phyloP scores from a whole-genome alignment of 1,140 invertebrate genomes.

The Calycopis cecrops region DNA sequence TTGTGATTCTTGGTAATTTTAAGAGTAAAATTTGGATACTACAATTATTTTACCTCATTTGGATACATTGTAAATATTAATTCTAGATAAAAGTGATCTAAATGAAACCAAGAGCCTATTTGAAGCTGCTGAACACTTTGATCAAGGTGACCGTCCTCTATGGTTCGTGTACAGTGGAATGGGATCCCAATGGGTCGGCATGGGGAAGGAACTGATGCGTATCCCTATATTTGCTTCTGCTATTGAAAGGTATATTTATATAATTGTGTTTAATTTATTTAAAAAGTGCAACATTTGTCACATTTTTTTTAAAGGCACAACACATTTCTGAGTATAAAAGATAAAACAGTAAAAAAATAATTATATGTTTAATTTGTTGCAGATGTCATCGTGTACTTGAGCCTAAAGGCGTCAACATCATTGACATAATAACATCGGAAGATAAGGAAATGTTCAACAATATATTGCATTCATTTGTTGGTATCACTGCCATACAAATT shows the following conservation, averaged over 20 bases:
- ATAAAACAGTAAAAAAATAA: no score
- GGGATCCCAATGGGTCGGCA: constrained; percentile 90
- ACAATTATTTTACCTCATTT: no score
- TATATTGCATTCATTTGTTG: no score
- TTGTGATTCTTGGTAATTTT: constrained; percentile 61
- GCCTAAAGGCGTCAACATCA: no score
- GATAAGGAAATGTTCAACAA: constrained; percentile 83
- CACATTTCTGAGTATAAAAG: no score
- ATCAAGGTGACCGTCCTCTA: constrained; percentile 78
- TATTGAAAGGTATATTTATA: constrained; percentile 80
- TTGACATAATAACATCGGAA: constrained; percentile 82
- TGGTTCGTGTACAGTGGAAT: constrained; percentile 94
- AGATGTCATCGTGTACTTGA: no score
- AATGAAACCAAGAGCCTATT: constrained; percentile 42
- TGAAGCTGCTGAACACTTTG: constrained; percentile 71
- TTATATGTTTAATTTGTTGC: no score
- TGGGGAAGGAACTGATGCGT: constrained; percentile 80
- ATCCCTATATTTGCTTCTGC: constrained; percentile 84
- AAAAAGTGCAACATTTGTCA: no score
- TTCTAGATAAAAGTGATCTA: constrained; percentile 76
- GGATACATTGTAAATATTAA: constrained; percentile 11
- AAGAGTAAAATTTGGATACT: no score
- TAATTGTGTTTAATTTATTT: no score
- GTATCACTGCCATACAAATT: no score
- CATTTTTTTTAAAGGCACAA: no score